Conservation (phyloP, 30 jellyfish, hydroid and myxozoan genomes). For the Turritopsis rubra region DNA sequence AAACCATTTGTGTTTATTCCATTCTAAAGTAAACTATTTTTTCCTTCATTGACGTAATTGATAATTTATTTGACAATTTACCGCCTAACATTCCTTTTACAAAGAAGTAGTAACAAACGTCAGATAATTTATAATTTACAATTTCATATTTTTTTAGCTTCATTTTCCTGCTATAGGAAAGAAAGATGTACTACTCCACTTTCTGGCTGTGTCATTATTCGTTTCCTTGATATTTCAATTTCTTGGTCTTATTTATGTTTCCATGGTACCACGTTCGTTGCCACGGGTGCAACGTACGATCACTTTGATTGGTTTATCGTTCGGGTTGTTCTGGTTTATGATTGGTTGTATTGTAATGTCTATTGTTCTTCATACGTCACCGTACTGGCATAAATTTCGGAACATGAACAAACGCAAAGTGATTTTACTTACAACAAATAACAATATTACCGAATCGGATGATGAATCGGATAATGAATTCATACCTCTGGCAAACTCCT, state of each 20-base stretch:
- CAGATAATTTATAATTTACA: not conserved
- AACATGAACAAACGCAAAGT: constrained; percentile 54
- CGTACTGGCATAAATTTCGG: constrained; percentile 71
- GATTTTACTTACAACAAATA: not conserved
- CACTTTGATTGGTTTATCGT: constrained; percentile 75
- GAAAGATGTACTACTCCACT: constrained; percentile 50
- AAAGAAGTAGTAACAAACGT: no score
- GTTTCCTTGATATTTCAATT: constrained; percentile 70
- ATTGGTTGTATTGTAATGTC: constrained; percentile 71
- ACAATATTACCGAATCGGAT: not conserved
- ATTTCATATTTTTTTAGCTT: constrained; percentile 30
- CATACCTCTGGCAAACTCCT: not conserved
- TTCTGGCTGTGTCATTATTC: constrained; percentile 52
- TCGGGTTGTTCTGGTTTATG: constrained; percentile 84
- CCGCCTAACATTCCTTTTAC: no score
- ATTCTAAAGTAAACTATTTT: no score
- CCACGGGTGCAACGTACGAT: constrained; percentile 54
- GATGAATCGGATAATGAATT: no score
- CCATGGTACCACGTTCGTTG: constrained; percentile 48
- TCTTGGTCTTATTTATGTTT: constrained; percentile 75
- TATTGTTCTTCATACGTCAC: constrained; percentile 64
- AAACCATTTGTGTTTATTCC: no score
- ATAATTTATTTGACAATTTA: no score
- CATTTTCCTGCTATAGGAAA: constrained; percentile 48
- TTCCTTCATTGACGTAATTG: no score